Percentiles rank a stretch among this genome's conserved stretches.
Conservation (phyloP, 2,797 vertebrate genomes). For the Microchirus variegatus region DNA sequence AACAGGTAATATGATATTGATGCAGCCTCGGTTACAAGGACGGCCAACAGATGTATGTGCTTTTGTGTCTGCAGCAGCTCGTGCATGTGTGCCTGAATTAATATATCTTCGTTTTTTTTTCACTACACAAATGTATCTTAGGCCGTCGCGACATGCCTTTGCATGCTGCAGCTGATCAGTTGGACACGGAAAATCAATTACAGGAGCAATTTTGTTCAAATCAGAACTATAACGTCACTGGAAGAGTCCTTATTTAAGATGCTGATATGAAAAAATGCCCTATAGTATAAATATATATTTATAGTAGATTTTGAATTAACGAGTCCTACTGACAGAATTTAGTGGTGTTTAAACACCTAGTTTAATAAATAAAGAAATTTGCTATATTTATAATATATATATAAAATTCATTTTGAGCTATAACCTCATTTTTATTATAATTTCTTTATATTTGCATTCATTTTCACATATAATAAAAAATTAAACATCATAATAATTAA, state of each 20-base stretch:
- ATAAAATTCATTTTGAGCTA: too few species aligned
- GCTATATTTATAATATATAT: too few species aligned
- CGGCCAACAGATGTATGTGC: conserved; percentile 52
- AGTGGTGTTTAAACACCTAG: not conserved
- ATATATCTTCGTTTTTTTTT: conserved; percentile 54
- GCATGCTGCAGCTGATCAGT: conserved; percentile 51
- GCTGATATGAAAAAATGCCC: not conserved
- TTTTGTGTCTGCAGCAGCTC: conserved; percentile 24
- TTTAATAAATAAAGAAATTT: too few species aligned
- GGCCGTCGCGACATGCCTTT: conserved; percentile 45
- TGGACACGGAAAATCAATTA: conserved; percentile 73
- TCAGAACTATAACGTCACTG: conserved; percentile 25
- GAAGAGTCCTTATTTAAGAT: conserved; percentile 24
- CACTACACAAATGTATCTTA: conserved; percentile 71
- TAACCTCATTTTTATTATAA: too few species aligned
- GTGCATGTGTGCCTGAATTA: conserved; percentile 45
- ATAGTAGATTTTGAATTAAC: conserved; percentile 1
- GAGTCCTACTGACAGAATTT: conserved; percentile 25
- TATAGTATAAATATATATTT: conserved; percentile 1
- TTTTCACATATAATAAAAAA: too few species aligned
- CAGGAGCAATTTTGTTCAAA: conserved; percentile 44
- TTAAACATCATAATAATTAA: too few species aligned
- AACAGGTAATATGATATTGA: conserved; percentile 85
- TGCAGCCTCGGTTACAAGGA: conserved; percentile 57
- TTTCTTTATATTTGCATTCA: too few species aligned